Evolutionary conservation across 1,140 invertebrate species (phyloP).

Genomic region (Caenorhabditis inopinata): DNA sequence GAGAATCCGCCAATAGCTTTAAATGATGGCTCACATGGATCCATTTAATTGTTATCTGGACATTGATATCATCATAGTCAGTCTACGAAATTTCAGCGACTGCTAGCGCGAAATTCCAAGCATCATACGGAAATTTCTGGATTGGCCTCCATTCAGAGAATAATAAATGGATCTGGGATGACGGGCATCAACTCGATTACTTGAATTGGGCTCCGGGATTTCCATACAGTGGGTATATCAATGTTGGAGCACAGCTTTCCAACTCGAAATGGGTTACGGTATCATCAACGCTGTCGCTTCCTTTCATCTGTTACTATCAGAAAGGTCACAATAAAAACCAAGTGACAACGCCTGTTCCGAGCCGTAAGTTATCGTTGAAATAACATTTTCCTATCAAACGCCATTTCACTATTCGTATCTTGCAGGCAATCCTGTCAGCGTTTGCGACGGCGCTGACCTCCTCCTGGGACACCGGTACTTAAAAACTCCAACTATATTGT

Average conservation of each 20-base stretch:
- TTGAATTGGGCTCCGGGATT: background rate
- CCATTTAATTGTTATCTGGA: too few relatives aligned
- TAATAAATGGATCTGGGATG: background rate
- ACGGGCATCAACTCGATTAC: background rate
- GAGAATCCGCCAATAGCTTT: too few relatives aligned
- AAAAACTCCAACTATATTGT: background rate
- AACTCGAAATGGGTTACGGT: constrained; percentile 2
- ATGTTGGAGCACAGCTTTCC: background rate
- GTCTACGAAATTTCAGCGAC: background rate
- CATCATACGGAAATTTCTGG: background rate
- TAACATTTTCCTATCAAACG: too few relatives aligned
- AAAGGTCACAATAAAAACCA: background rate
- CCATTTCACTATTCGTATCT: background rate
- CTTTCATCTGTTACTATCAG: constrained; percentile 6
- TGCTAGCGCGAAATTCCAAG: background rate
- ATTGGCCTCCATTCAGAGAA: background rate
- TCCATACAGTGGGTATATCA: background rate
- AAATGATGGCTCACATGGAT: too few relatives aligned
- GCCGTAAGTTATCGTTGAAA: background rate
- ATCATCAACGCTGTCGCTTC: background rate
- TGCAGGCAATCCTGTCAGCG: background rate
- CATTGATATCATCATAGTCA: too few relatives aligned
- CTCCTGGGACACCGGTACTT: background rate
- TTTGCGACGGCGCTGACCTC: background rate
- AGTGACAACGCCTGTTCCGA: background rate